Conservation (phyloP, 37 sponge, comb jelly and placozoan genomes). For the Crambe crambe region DNA sequence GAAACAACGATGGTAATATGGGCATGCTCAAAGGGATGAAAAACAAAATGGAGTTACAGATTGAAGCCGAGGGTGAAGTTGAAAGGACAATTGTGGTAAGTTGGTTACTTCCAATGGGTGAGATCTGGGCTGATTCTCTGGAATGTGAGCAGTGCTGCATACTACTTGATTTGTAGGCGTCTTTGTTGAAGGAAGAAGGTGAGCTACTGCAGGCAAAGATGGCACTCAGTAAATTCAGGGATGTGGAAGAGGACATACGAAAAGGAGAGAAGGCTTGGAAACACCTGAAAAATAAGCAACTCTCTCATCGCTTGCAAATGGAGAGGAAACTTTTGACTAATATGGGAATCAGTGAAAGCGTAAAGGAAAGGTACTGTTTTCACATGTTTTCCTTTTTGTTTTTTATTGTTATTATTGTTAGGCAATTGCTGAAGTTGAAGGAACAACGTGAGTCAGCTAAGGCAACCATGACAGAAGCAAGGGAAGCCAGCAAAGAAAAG, state of each 20-base stretch:
- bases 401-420: background rate
- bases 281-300: slow-evolving; percentile 8
- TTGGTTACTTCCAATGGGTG: background rate
- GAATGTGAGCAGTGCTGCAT: too few relatives aligned
- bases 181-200: background rate
- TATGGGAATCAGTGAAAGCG: background rate
- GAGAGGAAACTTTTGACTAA: slow-evolving; percentile 16
- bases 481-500: background rate
- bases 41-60: slow-evolving; percentile 7
- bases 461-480: background rate
- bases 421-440: background rate
- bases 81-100: background rate
- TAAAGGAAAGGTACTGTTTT: slow-evolving; percentile 34
- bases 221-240: background rate
- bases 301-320: slow-evolving; percentile 12
- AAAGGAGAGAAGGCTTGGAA: slow-evolving; percentile 6
- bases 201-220: background rate
- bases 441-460: background rate
- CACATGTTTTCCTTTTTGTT: too few relatives aligned
- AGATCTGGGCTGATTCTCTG: background rate
- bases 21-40: slow-evolving; percentile 19
- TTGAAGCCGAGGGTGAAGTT: background rate
- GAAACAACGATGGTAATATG: background rate
- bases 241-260: background rate
- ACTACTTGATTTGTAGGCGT: background rate